Evolutionary conservation across 53 echinoderm and acorn worm species (phyloP).

Genomic region (Patiria pectinifera): DNA sequence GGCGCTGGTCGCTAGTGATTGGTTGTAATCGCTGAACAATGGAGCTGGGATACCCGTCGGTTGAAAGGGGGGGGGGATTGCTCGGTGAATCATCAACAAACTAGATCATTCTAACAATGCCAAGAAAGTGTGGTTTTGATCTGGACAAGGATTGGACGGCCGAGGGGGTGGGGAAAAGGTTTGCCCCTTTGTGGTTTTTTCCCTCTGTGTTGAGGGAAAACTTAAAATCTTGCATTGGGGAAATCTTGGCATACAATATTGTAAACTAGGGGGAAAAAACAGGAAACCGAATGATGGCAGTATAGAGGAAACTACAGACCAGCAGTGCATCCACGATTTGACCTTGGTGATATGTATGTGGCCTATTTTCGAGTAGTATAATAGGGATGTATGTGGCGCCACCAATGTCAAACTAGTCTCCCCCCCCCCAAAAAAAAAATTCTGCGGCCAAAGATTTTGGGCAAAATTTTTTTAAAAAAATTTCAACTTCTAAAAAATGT

Average conservation of each 20-base stretch:
- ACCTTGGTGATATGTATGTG: too few species aligned
- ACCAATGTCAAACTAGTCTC: too few species aligned
- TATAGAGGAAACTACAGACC: not conserved
- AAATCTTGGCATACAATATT: not conserved
- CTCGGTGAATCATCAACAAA: not conserved
- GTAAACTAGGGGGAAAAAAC: not conserved
- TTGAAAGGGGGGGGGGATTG: not conserved
- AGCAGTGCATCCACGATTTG: too few species aligned
- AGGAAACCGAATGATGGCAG: not conserved
- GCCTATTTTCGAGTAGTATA: too few species aligned
- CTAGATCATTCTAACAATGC: not conserved
- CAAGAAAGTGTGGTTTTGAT: not conserved
- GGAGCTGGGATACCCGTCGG: conserved; percentile 19
- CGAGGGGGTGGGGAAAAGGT: not conserved
- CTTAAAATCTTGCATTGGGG: not conserved
- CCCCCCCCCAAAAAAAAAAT: too few species aligned
- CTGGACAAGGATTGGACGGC: not conserved
- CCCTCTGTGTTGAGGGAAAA: not conserved
- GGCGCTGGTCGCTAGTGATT: not conserved
- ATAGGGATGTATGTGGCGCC: too few species aligned
- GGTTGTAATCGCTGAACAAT: not conserved
- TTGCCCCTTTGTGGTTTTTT: not conserved
- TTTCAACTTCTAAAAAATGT: too few species aligned
- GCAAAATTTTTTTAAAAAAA: too few species aligned
- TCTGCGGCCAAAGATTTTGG: too few species aligned